Evolutionary conservation across 2,888 invertebrate species (phyloP).

Genomic region (Macaria liturata): DNA sequence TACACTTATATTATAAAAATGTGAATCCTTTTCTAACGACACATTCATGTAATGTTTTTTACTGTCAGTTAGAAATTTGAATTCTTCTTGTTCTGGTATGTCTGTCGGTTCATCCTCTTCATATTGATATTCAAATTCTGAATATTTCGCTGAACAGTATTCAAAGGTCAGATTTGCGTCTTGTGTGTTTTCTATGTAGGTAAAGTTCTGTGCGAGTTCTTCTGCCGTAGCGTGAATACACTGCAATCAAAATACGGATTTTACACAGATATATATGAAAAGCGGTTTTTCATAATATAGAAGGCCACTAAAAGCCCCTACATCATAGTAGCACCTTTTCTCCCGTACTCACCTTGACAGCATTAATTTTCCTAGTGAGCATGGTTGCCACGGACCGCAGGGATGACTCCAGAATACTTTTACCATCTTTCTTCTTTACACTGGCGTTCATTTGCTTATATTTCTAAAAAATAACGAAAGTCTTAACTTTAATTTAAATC

Average conservation of each 20-base stretch:
- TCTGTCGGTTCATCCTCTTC: conserved; percentile 24
- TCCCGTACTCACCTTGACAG: conserved; percentile 86
- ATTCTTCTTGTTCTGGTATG: not conserved
- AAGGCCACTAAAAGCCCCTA: too few species aligned
- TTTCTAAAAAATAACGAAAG: conserved; percentile 76
- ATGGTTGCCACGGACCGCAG: conserved; percentile 92
- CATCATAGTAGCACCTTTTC: too few species aligned
- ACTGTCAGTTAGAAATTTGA: not conserved
- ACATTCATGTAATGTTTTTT: conserved; percentile 78
- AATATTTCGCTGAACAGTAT: conserved; percentile 94
- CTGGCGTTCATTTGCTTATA: conserved; percentile 91
- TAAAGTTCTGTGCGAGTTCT: conserved; percentile 84
- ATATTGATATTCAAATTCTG: conserved; percentile 65
- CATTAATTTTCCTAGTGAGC: conserved; percentile 94
- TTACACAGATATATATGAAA: too few species aligned
- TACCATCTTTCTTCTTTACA: conserved; percentile 91
- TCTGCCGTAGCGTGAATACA: conserved; percentile 92
- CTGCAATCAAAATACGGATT: conserved; percentile 59
- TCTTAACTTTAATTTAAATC: too few species aligned
- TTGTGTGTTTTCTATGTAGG: conserved; percentile 56
- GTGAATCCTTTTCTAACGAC: conserved; percentile 87
- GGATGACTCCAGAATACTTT: conserved; percentile 90
- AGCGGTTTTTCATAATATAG: too few species aligned
- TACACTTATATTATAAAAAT: conserved; percentile 93
- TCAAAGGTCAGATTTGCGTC: conserved; percentile 69